Evolutionary conservation across 1,140 invertebrate species (phyloP).

Genomic region (Drosophila miranda): DNA sequence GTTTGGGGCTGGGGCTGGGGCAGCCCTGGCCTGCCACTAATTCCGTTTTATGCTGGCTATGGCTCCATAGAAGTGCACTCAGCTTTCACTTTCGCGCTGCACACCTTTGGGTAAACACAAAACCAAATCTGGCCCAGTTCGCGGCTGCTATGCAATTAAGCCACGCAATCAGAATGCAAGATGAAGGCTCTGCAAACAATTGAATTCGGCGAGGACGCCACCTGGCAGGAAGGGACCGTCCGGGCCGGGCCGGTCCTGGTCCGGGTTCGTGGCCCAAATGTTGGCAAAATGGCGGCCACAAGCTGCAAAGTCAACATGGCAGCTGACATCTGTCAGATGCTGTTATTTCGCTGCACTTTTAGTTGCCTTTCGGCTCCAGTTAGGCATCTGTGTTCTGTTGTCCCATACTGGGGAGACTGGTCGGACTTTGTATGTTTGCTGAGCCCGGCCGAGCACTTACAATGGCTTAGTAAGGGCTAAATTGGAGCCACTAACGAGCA

Average conservation of each 20-base stretch:
- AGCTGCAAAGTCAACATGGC: slow-evolving; percentile 72
- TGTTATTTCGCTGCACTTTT: slow-evolving; percentile 53
- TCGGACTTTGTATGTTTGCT: slow-evolving; percentile 20
- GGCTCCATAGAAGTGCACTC: slow-evolving; percentile 47
- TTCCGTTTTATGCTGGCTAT: slow-evolving; percentile 46
- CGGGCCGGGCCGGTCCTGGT: neutral
- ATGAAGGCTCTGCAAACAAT: slow-evolving; percentile 75
- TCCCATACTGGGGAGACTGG: slow-evolving; percentile 1
- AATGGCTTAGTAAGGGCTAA: slow-evolving; percentile 18
- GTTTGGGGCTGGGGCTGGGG: slow-evolving; percentile 8
- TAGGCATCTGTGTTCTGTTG: slow-evolving; percentile 15
- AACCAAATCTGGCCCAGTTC: slow-evolving; percentile 57
- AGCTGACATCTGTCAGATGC: slow-evolving; percentile 51
- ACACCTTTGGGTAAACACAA: slow-evolving; percentile 31
- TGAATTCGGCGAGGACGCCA: slow-evolving; percentile 33
- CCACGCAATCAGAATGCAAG: slow-evolving; percentile 79
- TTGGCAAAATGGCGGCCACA: slow-evolving; percentile 73
- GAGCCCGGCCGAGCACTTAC: slow-evolving; percentile 24
- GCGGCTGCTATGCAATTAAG: slow-evolving; percentile 67
- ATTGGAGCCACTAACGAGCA: slow-evolving; percentile 41
- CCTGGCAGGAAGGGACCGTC: slow-evolving; percentile 12
- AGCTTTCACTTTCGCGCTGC: slow-evolving; percentile 59
- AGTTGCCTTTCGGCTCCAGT: slow-evolving; percentile 40
- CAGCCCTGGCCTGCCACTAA: slow-evolving; percentile 33
- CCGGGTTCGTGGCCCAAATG: slow-evolving; percentile 31